phyloP scores from a whole-genome alignment of 2,888 invertebrate genomes.

The Argyresthia goedartella region DNA sequence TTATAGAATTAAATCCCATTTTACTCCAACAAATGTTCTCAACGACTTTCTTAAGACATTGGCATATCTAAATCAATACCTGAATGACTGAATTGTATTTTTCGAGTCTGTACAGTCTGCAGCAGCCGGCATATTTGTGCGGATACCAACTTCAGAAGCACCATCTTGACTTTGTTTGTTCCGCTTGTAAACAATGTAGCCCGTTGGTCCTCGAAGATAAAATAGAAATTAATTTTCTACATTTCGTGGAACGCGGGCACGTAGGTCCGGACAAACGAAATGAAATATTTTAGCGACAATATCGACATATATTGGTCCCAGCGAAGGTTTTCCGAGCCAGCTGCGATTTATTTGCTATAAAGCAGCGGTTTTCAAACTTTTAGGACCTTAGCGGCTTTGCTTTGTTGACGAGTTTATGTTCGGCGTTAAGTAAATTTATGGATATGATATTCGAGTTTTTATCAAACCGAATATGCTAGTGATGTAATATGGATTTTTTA shows the following conservation, averaged over 20 bases:
- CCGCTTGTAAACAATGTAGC: not conserved
- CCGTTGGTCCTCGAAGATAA: not conserved
- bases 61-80: no score
- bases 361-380: constrained; percentile 2
- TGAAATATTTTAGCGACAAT: constrained; percentile 37
- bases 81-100: no score
- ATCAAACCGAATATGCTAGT: no score
- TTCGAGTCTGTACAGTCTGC: no score
- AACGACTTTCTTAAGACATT: no score
- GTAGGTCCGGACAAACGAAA: constrained; percentile 18
- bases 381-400: no score
- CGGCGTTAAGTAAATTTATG: no score
- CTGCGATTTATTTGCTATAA: constrained; percentile 32
- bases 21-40: no score
- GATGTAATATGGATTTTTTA: no score
- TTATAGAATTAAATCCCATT: no score
- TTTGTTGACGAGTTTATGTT: no score
- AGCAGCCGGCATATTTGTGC: not conserved
- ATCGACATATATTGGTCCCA: constrained; percentile 31
- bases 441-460: no score
- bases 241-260: not conserved
- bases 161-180: not conserved
- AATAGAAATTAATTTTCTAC: not conserved
- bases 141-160: not conserved
- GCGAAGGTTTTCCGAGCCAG: constrained; percentile 23